A percentile compares a stretch with the other conserved stretches of the same genome.
Evolutionary conservation across 2,888 invertebrate genomes (phyloP).

Genomic region (Steinernema hermaphroditum): DNA sequence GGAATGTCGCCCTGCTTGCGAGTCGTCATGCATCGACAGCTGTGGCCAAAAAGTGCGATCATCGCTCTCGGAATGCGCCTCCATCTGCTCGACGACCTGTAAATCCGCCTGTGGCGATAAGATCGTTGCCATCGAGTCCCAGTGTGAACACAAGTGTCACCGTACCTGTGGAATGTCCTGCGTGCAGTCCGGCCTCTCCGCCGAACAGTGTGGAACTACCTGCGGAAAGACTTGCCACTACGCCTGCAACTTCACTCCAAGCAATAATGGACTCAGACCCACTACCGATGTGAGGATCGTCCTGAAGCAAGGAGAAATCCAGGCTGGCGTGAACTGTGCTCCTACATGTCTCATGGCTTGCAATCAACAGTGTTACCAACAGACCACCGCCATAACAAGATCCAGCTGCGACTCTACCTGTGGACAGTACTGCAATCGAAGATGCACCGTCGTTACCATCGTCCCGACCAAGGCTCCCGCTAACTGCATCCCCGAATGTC

Average conservation of each 20-base stretch:
- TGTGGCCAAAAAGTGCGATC: neutral
- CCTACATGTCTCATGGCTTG: constrained; percentile 20
- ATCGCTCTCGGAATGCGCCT: constrained; percentile 22
- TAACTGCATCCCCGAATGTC: constrained; percentile 11
- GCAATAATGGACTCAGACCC: too few relatives aligned
- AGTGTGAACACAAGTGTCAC: constrained; percentile 5
- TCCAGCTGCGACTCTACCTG: constrained; percentile 20
- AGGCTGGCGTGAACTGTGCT: neutral
- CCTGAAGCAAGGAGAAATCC: constrained; percentile 19
- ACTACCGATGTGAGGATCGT: neutral
- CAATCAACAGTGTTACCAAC: constrained; percentile 26
- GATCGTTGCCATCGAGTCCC: neutral
- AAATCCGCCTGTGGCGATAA: constrained; percentile 12
- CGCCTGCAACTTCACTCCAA: neutral
- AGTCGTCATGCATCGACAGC: constrained; percentile 23
- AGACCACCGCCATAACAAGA: neutral
- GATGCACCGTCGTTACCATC: neutral
- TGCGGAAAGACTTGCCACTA: constrained; percentile 28
- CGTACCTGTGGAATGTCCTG: constrained; percentile 24
- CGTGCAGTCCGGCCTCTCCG: constrained; percentile 15
- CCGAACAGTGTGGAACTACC: constrained; percentile 25
- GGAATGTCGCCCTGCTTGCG: constrained; percentile 21
- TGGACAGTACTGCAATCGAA: constrained; percentile 21
- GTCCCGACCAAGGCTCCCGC: neutral
- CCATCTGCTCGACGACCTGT: constrained; percentile 24